A percentile compares a stretch with the other conserved stretches of the same genome.
Conservation (phyloP, 2,888 invertebrate genomes). For the Chymomyza amoena region DNA sequence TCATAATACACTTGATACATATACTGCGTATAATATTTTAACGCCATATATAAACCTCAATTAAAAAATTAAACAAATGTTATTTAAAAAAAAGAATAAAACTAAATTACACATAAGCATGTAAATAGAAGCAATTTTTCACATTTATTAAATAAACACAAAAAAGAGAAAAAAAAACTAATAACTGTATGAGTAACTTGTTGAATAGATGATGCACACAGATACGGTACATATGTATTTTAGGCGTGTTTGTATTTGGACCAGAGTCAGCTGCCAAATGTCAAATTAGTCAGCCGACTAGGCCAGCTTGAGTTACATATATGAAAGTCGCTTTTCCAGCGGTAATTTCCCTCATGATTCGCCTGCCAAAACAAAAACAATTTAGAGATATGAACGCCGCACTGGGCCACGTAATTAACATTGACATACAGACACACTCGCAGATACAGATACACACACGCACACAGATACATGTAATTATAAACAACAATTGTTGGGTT, state of each 20-base stretch:
- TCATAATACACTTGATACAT: too few relatives aligned
- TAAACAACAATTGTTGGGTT: not conserved
- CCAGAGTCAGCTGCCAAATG: not conserved
- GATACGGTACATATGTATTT: not conserved
- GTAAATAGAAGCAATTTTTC: not conserved
- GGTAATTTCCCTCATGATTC: not conserved
- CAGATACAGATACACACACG: not conserved
- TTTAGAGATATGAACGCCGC: not conserved
- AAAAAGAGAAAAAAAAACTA: not conserved
- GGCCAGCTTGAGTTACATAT: not conserved
- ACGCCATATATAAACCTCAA: too few relatives aligned
- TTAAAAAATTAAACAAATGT: not conserved
- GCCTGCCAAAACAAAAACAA: not conserved
- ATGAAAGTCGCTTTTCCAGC: not conserved
- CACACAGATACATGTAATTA: not conserved
- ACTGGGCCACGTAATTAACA: not conserved
- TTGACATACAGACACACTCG: not conserved
- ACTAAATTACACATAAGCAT: not conserved
- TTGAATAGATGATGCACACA: not conserved
- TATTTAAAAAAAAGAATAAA: not conserved
- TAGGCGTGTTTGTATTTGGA: not conserved
- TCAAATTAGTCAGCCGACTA: not conserved
- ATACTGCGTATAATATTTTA: too few relatives aligned
- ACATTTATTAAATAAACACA: not conserved
- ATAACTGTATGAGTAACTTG: not conserved